Base-by-base conservation (phyloP, 1,140 invertebrate species). In the Calephelis virginiensis region DNA sequence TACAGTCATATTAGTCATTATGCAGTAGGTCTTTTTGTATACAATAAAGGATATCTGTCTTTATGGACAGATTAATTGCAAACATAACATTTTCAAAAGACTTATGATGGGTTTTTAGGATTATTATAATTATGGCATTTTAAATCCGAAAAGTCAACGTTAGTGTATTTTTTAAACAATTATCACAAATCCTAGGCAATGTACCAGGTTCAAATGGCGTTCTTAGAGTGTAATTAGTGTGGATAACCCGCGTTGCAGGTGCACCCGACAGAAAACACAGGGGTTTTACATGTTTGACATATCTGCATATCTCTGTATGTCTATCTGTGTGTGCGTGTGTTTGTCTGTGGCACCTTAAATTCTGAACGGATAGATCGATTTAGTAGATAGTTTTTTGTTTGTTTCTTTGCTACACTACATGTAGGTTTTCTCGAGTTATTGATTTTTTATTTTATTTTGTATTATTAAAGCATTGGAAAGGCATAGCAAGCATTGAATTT, bases 31-130 rank as follows among this genome's bases (percentile, higher is more conserved):
- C 10, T 56, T 37, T 12, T 14, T 28, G 9, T 28, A 56, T 56
- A 28, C 53, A 56, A 28, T 56, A 56, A 56, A 56, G 53, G 53
- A 56, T 56, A 56, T 56, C 17, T 56, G 28, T 56, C 53, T 56
- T 56, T 37, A 56, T 37, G 11, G 53, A 12, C 53, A 56, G 12
- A 28, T 28, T 56, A 56, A 56, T 56, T 37, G 14, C 53, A 11
- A 56, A 56, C 5, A 5, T 56, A 56, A 56, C 50, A 56, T 56
- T 56, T 56, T 28, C 50, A 56, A 56, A 56, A 28, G 50, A 56
- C 50, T 53, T 28, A 56, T 56, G 50, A 56, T 56, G 50, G 17
- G 37, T 56, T 56, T 56, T 37, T 37, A 56, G 53, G 14, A 56
- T 56, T 10, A 56, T 56, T 56, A 28, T 28, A 56, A 56, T 56